These are phyloP conservation scores for Astreopora myriophthalma DNA, from an alignment of 64 coral and sea anemone species.

Conservation along the genomic window DNA sequence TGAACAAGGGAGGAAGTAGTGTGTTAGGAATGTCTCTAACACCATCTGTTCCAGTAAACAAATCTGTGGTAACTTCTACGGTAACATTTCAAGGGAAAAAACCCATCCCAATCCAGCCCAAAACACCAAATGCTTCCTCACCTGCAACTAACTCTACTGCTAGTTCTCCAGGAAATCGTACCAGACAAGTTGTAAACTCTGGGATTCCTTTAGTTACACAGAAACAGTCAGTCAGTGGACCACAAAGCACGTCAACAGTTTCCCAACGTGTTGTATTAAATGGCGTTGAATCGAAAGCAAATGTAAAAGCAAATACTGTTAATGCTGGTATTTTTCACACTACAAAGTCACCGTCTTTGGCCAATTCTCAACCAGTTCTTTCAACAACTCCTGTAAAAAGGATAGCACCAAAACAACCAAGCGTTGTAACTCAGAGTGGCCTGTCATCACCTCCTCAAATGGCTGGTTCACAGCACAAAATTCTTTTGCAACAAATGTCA, in stretches of 20 bases:
- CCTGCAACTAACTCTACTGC: not conserved
- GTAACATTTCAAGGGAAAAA: conserved; percentile 83
- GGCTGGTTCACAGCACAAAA: conserved; percentile 16
- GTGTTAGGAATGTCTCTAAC: not conserved
- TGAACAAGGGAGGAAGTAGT: not conserved
- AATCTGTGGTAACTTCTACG: not conserved
- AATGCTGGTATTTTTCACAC: not conserved
- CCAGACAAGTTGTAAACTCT: not conserved
- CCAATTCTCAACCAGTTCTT: conserved; percentile 20
- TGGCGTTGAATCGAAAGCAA: conserved; percentile 24
- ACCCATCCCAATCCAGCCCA: conserved; percentile 93
- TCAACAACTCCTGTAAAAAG: conserved; percentile 75
- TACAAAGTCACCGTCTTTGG: not conserved
- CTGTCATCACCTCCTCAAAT: conserved; percentile 26
- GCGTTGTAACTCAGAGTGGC: conserved; percentile 66
- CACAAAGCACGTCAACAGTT: not conserved
- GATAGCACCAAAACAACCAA: conserved; percentile 88
- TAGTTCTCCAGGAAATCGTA: not conserved
- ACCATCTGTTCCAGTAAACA: not conserved
- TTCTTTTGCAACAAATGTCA: conserved; percentile 22
- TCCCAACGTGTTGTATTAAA: conserved; percentile 5
- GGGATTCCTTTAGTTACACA: not conserved
- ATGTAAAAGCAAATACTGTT: conserved; percentile 1
- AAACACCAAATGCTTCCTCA: conserved; percentile 65
- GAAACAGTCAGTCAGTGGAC: not conserved